phyloP scores from a whole-genome alignment of 2,113 vertebrate genomes.

The Equus przewalskii region DNA sequence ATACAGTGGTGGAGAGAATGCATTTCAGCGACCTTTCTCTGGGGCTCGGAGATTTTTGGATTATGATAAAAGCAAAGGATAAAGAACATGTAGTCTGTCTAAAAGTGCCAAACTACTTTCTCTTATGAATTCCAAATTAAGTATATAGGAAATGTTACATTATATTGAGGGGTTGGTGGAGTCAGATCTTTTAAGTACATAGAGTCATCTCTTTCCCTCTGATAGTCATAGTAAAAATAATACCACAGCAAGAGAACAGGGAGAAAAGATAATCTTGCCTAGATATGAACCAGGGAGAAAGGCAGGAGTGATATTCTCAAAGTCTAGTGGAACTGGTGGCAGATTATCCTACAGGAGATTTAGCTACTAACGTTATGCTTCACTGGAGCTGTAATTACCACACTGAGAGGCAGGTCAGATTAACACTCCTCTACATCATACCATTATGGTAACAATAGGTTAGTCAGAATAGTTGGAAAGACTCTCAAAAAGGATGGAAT shows the following conservation, averaged over 20 bases:
- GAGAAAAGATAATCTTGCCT: not conserved
- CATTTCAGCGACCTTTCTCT: not conserved
- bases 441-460: not conserved
- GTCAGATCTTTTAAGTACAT: not conserved
- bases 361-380: not conserved
- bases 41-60: not conserved
- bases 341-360: not conserved
- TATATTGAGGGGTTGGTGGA: not conserved
- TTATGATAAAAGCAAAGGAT: slow-evolving; percentile 25
- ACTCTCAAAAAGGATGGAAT: not conserved
- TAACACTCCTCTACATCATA: not conserved
- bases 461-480: not conserved
- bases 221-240: slow-evolving; percentile 1
- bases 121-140: slow-evolving; percentile 30
- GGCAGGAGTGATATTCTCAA: not conserved
- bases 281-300: not conserved
- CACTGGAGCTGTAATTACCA: slow-evolving; percentile 9
- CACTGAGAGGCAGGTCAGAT: not conserved
- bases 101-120: slow-evolving; percentile 27
- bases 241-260: not conserved
- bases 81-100: not conserved
- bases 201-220: not conserved
- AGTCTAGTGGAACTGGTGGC: not conserved
- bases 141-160: not conserved
- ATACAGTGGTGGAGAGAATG: not conserved